Percentiles rank a stretch among this genome's conserved stretches.
These are phyloP conservation scores for Drosophila multiciliata DNA, from an alignment of 2,888 invertebrate species.

Conservation along the genomic window DNA sequence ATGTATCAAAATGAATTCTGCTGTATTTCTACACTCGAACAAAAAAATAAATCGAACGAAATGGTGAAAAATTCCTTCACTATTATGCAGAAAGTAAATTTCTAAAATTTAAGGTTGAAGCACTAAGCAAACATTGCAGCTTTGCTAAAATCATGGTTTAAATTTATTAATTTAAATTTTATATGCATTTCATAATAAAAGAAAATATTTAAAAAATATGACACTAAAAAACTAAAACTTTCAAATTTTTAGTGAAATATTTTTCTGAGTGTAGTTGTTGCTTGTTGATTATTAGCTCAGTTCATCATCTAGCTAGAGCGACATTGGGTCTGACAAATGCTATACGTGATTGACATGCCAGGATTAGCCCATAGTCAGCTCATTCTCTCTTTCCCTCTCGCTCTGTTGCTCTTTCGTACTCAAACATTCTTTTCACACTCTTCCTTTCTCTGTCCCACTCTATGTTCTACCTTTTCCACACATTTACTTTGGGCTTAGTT, in stretches of 20 bases:
- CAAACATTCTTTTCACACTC: constrained; percentile 2
- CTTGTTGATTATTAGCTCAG: constrained; percentile 53
- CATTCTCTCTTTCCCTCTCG: constrained; percentile 11
- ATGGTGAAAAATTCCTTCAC: not conserved
- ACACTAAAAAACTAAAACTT: too few relatives aligned
- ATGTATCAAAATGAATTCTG: constrained; percentile 76
- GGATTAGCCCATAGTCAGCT: constrained; percentile 65
- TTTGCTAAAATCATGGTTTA: not conserved
- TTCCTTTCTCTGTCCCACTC: constrained; percentile 1
- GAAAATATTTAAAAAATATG: too few relatives aligned
- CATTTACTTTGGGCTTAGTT: constrained; percentile 71
- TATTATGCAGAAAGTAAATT: not conserved
- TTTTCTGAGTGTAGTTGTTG: not conserved
- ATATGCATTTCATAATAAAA: too few relatives aligned
- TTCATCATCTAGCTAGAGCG: constrained; percentile 48
- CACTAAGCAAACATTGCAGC: not conserved
- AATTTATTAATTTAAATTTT: not conserved
- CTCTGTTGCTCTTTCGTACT: not conserved
- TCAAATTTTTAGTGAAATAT: too few relatives aligned
- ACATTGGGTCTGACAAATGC: constrained; percentile 57
- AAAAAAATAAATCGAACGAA: not conserved
- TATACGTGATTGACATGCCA: constrained; percentile 70
- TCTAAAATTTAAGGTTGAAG: too few relatives aligned
- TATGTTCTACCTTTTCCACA: constrained; percentile 29
- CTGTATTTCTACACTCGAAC: not conserved